These are phyloP conservation scores for Drosophila insularis DNA, from an alignment of 1,140 invertebrate genomes.

Conservation along the genomic window DNA sequence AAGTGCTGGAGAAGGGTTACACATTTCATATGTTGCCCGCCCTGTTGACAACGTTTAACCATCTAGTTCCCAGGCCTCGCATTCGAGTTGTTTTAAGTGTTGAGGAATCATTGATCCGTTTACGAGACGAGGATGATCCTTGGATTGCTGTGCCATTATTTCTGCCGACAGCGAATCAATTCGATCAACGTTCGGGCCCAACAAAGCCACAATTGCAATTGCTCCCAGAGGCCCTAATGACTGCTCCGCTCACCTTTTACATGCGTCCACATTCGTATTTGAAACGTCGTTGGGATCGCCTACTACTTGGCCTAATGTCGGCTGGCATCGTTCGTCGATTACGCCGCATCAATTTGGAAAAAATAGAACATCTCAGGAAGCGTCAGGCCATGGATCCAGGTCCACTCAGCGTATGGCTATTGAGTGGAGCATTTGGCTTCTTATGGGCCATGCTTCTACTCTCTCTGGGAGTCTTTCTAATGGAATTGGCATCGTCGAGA, in stretches of 20 bases:
- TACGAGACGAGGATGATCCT: conserved; percentile 44
- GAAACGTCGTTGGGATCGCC: conserved; percentile 41
- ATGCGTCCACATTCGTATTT: conserved; percentile 74
- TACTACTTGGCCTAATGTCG: conserved; percentile 65
- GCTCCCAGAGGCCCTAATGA: conserved; percentile 50
- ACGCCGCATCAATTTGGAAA: conserved; percentile 54
- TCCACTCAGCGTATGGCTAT: conserved; percentile 42
- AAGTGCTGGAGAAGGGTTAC: conserved; percentile 52
- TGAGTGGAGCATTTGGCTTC: conserved; percentile 55
- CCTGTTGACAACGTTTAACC: conserved; percentile 36
- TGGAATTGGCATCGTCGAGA: conserved; percentile 33
- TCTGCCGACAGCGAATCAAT: conserved; percentile 36
- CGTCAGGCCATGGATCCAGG: conserved; percentile 32
- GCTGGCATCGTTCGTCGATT: conserved; percentile 57
- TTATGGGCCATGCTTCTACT: conserved; percentile 36
- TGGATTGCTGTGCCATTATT: conserved; percentile 54
- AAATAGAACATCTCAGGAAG: conserved; percentile 36
- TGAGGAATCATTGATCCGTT: neutral
- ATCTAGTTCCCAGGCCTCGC: conserved; percentile 22
- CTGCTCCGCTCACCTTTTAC: conserved; percentile 65
- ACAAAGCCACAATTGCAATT: conserved; percentile 24
- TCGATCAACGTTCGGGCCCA: conserved; percentile 36
- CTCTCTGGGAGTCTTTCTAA: conserved; percentile 46
- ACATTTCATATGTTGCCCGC: conserved; percentile 53
- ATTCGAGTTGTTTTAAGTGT: neutral